Percentiles rank a stretch among this genome's conserved stretches.
phyloP scores from a whole-genome alignment of 1,140 invertebrate species.

The Bombus turneri region DNA sequence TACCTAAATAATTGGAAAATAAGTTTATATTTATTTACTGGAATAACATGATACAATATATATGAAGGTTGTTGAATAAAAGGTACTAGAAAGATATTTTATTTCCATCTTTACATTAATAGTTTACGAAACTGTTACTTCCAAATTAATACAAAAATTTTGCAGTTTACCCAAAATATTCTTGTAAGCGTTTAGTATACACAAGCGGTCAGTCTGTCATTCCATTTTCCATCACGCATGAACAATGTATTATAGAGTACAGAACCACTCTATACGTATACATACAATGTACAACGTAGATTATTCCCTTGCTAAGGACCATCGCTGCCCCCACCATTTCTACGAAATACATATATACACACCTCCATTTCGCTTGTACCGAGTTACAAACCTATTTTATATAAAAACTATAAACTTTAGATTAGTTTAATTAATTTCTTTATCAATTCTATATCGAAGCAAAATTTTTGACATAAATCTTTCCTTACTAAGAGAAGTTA shows the following conservation, averaged over 20 bases:
- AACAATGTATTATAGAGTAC: background rate
- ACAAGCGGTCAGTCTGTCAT: background rate
- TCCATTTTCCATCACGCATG: background rate
- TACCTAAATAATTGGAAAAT: background rate
- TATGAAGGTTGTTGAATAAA: too few relatives aligned
- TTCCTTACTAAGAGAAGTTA: too few relatives aligned
- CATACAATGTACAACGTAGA: too few relatives aligned
- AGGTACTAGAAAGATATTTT: background rate
- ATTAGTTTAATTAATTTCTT: too few relatives aligned
- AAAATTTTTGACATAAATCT: too few relatives aligned
- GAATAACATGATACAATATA: background rate
- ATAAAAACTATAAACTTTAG: too few relatives aligned
- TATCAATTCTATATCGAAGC: too few relatives aligned
- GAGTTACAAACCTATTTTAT: too few relatives aligned
- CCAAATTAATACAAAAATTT: background rate
- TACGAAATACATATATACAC: background rate
- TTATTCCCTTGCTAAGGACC: background rate
- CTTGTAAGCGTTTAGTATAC: background rate
- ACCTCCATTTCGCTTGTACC: too few relatives aligned
- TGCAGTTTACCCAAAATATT: background rate
- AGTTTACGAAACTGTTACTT: background rate
- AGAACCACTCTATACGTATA: too few relatives aligned
- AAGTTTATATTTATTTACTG: too few relatives aligned
- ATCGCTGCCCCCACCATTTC: background rate
- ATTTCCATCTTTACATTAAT: background rate